Evolutionary conservation across 2,797 vertebrate species (phyloP).

Genomic region (Mareca penelope): DNA sequence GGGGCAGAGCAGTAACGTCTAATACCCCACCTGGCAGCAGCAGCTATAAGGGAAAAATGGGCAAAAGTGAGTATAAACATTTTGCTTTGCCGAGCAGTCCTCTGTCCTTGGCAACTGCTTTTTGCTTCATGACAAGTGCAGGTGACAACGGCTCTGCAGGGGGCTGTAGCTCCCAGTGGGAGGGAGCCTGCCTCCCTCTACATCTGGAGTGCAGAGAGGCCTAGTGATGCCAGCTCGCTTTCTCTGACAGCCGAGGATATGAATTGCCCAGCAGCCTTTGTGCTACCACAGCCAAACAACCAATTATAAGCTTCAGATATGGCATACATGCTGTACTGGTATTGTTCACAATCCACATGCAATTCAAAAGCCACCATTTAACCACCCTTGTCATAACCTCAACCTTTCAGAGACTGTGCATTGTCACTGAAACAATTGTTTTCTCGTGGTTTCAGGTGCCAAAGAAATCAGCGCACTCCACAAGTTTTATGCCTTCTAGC

Average conservation of each 20-base stretch:
- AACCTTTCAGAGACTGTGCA: neutral
- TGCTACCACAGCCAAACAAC: neutral
- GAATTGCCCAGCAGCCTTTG: neutral
- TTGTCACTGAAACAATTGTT: neutral
- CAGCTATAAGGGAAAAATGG: neutral
- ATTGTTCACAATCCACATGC: neutral
- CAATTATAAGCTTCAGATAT: neutral
- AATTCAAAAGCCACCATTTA: conserved; percentile 14
- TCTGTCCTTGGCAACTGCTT: neutral
- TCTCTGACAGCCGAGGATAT: neutral
- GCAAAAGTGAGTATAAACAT: neutral
- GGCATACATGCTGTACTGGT: neutral
- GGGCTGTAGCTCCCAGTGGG: neutral
- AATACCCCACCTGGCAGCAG: neutral
- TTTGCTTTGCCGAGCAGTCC: neutral
- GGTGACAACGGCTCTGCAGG: neutral
- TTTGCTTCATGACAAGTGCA: neutral
- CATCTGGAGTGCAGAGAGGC: neutral
- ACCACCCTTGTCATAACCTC: neutral
- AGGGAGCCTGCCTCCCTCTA: neutral
- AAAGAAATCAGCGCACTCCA: neutral
- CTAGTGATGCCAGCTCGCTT: neutral
- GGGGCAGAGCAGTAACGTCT: rapidly evolving
- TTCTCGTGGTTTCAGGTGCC: neutral
- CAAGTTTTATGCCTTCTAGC: conserved; percentile 24